phyloP scores from a whole-genome alignment of 2,888 invertebrate species.

The Pantelozetes paolii region DNA sequence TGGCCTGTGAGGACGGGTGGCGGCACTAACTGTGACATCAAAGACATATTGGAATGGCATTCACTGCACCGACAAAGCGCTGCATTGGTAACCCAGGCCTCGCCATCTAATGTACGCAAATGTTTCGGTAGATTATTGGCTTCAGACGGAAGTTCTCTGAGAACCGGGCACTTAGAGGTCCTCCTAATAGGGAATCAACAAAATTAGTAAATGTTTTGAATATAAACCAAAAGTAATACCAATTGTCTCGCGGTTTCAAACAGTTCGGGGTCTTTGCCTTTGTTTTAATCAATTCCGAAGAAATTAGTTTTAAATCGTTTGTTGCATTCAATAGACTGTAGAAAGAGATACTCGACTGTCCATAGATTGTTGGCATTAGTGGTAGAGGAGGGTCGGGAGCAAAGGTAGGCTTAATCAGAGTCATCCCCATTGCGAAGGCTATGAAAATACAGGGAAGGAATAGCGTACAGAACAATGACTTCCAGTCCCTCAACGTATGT shows the following conservation, averaged over 20 bases:
- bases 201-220: not conserved
- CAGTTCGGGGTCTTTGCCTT: conserved; percentile 13
- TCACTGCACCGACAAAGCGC: conserved; percentile 30
- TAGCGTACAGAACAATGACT: conserved; percentile 49
- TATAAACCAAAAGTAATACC: conserved; percentile 15
- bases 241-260: conserved; percentile 40
- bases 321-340: not conserved
- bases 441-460: conserved; percentile 53
- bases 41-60: conserved; percentile 29
- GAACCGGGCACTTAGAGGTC: conserved; percentile 39
- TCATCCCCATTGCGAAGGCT: conserved; percentile 52
- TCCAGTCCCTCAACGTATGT: conserved; percentile 50
- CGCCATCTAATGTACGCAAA: conserved; percentile 31
- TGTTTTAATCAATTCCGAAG: not conserved
- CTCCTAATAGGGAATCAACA: not conserved
- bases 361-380: conserved; percentile 52
- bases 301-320: not conserved
- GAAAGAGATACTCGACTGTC: conserved; percentile 51
- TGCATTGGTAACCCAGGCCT: conserved; percentile 37
- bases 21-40: conserved; percentile 37
- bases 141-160: conserved; percentile 16
- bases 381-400: conserved; percentile 49
- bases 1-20: not conserved
- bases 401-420: conserved; percentile 50
- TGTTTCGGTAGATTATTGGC: conserved; percentile 24